Evolutionary conservation across 64 coral and sea anemone genomes (phyloP), one percentile per base, ranked within the genome.

Genomic region (Stylophora pistillata): DNA sequence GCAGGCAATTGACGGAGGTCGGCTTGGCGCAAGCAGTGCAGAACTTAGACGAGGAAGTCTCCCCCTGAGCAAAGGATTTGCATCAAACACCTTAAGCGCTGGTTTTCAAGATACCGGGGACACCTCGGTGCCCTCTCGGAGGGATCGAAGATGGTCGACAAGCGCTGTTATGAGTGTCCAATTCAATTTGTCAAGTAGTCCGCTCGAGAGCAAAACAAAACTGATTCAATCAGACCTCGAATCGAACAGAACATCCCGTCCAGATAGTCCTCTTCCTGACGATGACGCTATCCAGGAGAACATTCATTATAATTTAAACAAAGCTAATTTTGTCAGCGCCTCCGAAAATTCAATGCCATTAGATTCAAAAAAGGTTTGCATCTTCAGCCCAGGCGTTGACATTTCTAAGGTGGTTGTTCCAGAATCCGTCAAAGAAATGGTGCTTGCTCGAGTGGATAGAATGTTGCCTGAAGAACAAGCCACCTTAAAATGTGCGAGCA

Each of bases 351-450:
- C 87, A 9, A 95, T 99, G 93, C 90, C 90, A 0, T 71, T 86
- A 0, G 88, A 99, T 79, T 95, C 94, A 13, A 64, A 87, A 3
- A 95, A 87, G 9, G 94, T 95, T 9, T 99, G 97, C 65, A 95
- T 99, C 58, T 57, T 99, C 23, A 86, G 75, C 25, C 97, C 97
- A 18, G 93, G 88, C 31, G 86, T 95, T 23, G 90, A 99, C 23
- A 37, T 99, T 30, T 87, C 97, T 15, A 95, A 90, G 32, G 83
- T 99, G 9, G 56, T 95, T 3, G 93, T 99, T 27, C 97, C 97
- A 74, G 97, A 95, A 15, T 99, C 97, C 32, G 89, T 99, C 5
- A 95, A 95, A 52, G 97, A 99, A 31, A 99, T 99, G 97, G 97
- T 99, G 9, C 84, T 99, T 27, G 93, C 97, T 25, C 75, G 97